Conservation (phyloP, 2,888 invertebrate genomes). For the Brenthis daphne region DNA sequence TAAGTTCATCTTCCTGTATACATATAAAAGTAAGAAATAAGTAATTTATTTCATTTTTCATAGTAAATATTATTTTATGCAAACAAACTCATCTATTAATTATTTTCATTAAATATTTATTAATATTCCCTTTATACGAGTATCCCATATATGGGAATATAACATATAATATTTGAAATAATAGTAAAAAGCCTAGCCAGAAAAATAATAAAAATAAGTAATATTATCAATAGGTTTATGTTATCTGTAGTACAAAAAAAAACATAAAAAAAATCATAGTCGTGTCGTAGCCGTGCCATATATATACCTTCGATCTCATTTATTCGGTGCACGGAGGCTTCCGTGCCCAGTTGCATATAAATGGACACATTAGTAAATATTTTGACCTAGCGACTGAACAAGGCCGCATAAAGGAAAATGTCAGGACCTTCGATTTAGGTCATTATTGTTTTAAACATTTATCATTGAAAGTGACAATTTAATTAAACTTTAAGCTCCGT, state of each 20-base stretch:
- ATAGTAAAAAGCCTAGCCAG: no score
- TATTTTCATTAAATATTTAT: no score
- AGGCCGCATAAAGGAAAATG: conserved; percentile 46
- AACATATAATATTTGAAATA: no score
- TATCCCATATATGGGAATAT: no score
- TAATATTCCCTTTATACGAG: no score
- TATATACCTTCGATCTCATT: conserved; percentile 40
- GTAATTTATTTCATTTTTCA: no score
- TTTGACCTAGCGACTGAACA: conserved; percentile 52
- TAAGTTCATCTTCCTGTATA: neutral
- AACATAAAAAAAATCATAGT: neutral
- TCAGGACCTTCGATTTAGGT: conserved; percentile 38
- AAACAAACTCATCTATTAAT: no score
- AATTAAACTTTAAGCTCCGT: no score
- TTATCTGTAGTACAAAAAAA: neutral
- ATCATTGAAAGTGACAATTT: no score
- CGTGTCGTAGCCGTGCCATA: conserved; percentile 1
- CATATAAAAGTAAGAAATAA: no score
- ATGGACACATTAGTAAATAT: conserved; percentile 45
- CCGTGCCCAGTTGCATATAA: conserved; percentile 57
- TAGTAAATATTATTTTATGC: no score
- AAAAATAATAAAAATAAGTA: neutral
- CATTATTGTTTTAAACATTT: conserved; percentile 23
- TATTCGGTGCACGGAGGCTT: conserved; percentile 42
- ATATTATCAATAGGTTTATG: neutral